These are phyloP conservation scores for Pherbina coryleti DNA, from an alignment of 2,888 invertebrate species.

Conservation along the genomic window DNA sequence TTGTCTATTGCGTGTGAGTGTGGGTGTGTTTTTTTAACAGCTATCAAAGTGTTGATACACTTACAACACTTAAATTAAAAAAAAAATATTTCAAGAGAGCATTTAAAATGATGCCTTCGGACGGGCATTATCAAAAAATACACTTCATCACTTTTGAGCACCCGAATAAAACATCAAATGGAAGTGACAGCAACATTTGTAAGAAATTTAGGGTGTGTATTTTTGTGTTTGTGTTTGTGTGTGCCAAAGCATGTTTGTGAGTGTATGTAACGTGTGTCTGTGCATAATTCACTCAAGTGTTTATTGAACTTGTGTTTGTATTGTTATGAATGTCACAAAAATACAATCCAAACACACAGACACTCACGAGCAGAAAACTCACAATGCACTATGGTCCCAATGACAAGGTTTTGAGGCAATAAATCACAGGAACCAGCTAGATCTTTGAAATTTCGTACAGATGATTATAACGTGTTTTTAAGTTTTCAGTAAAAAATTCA, in stretches of 20 bases:
- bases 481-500: no score
- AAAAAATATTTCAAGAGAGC: not conserved
- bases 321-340: not conserved
- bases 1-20: no score
- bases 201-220: not conserved
- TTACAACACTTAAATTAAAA: no score
- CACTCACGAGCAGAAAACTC: not conserved
- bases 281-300: not conserved
- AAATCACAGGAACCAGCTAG: no score
- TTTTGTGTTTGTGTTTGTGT: no score
- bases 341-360: not conserved
- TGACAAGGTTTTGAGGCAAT: no score
- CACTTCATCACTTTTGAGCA: slow-evolving; percentile 20
- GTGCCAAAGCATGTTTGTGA: not conserved
- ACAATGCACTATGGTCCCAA: no score
- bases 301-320: not conserved
- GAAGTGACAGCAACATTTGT: slow-evolving; percentile 18
- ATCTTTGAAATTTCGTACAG: no score
- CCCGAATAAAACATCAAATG: slow-evolving; percentile 12
- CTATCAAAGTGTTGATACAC: no score
- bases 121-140: not conserved
- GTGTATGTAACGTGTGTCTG: not conserved
- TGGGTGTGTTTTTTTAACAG: no score
- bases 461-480: no score
- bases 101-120: not conserved